phyloP scores from a whole-genome alignment of 1,140 invertebrate species.

The Anthonomus grandis region DNA sequence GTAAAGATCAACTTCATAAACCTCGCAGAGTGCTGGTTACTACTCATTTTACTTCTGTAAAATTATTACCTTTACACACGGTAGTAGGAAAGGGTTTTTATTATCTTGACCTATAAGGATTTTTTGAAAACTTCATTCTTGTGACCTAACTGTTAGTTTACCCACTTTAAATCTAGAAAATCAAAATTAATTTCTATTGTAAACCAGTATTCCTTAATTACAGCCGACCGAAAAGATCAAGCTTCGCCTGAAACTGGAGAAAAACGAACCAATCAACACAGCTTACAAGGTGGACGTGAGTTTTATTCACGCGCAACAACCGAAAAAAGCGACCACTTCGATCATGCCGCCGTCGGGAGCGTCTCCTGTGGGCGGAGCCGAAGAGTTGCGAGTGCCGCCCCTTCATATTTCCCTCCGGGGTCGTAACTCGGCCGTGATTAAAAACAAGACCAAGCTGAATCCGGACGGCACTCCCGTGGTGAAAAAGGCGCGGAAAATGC shows the following conservation, averaged over 20 bases:
- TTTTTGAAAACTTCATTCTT: too few species aligned
- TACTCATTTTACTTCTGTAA: too few species aligned
- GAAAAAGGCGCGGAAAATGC: slow-evolving; percentile 49
- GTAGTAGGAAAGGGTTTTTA: too few species aligned
- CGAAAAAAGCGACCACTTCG: slow-evolving; percentile 49
- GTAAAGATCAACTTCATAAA: too few species aligned
- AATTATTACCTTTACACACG: too few species aligned
- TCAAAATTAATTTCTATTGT: neutral
- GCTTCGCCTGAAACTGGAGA: slow-evolving; percentile 76
- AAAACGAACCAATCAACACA: slow-evolving; percentile 70
- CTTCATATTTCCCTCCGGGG: slow-evolving; percentile 85
- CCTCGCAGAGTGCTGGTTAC: too few species aligned
- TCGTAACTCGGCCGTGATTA: slow-evolving; percentile 82
- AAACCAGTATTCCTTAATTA: slow-evolving; percentile 16
- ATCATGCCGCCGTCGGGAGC: slow-evolving; percentile 42
- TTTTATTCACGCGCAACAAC: slow-evolving; percentile 59
- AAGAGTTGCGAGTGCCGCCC: slow-evolving; percentile 80
- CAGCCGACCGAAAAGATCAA: slow-evolving; percentile 73
- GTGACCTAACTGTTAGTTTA: neutral
- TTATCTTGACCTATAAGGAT: too few species aligned
- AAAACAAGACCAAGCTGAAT: slow-evolving; percentile 57
- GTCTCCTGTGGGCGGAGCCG: slow-evolving; percentile 31
- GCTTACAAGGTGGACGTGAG: slow-evolving; percentile 80
- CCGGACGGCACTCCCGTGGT: slow-evolving; percentile 37
- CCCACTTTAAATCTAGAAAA: neutral